A percentile compares a stretch with the other conserved stretches of the same genome.
phyloP scores from a whole-genome alignment of 2,888 invertebrate genomes.

The Idaea straminata region DNA sequence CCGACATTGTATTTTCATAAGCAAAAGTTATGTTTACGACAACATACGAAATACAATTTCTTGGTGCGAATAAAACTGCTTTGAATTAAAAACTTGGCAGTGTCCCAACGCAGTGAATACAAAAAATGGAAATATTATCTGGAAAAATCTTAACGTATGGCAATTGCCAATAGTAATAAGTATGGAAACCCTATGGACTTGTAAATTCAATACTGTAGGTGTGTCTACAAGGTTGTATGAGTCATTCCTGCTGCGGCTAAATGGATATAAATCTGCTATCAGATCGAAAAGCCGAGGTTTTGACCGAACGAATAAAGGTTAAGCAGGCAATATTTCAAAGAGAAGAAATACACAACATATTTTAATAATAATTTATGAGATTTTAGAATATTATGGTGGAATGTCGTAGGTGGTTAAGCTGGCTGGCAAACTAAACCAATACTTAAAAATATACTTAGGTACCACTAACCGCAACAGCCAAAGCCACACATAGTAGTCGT shows the following conservation, averaged over 20 bases:
- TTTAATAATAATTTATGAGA: not conserved
- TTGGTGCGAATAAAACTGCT: not conserved
- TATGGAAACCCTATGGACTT: not conserved
- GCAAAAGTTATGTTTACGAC: not conserved
- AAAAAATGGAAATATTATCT: not conserved
- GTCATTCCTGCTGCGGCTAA: not conserved
- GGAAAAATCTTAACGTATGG: not conserved
- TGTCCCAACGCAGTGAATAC: not conserved
- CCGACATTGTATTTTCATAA: not conserved
- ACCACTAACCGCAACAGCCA: too few relatives aligned
- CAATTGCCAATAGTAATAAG: not conserved
- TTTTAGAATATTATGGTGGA: not conserved
- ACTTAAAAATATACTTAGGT: too few relatives aligned
- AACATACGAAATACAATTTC: not conserved
- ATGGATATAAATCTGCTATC: not conserved
- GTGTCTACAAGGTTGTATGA: constrained; percentile 1
- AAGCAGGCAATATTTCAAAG: not conserved
- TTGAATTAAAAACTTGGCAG: not conserved
- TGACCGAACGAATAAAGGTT: not conserved
- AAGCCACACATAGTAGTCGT: too few relatives aligned
- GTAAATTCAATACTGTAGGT: not conserved
- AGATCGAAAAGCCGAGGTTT: not conserved
- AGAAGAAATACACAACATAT: not conserved
- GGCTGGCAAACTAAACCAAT: not conserved
- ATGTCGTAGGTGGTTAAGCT: not conserved